phyloP scores from a whole-genome alignment of 2,888 invertebrate species.

The Drosophila eohydei region DNA sequence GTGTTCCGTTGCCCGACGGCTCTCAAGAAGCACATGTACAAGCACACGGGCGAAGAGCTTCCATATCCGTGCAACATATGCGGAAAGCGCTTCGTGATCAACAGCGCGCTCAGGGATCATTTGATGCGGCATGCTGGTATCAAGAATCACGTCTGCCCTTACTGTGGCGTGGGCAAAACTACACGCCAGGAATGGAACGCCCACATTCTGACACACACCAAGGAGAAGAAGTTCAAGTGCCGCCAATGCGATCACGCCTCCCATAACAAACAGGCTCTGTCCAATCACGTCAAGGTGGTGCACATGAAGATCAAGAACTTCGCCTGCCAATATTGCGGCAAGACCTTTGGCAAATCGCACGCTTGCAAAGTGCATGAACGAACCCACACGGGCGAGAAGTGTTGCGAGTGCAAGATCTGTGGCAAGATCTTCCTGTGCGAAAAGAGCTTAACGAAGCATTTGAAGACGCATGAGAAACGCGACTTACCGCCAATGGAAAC shows the following conservation, averaged over 20 bases:
- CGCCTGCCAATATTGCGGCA: conserved; percentile 82
- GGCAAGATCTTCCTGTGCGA: conserved; percentile 83
- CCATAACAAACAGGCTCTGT: conserved; percentile 81
- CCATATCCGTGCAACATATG: conserved; percentile 83
- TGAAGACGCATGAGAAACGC: conserved; percentile 82
- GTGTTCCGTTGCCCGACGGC: conserved; percentile 83
- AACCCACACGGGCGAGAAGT: conserved; percentile 82
- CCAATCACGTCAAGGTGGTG: conserved; percentile 82
- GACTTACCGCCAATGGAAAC: conserved; percentile 71
- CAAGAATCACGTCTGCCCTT: conserved; percentile 83
- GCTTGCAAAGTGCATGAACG: conserved; percentile 83
- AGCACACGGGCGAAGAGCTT: conserved; percentile 82
- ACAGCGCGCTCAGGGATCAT: conserved; percentile 83
- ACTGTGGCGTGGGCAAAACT: conserved; percentile 83
- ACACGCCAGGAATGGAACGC: conserved; percentile 83
- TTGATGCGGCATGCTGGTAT: conserved; percentile 84
- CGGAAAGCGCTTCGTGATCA: conserved; percentile 83
- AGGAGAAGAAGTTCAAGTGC: conserved; percentile 83
- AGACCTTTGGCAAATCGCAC: conserved; percentile 82
- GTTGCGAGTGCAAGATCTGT: conserved; percentile 82
- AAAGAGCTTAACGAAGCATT: conserved; percentile 81
- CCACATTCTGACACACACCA: conserved; percentile 82
- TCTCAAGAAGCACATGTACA: conserved; percentile 83
- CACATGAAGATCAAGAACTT: conserved; percentile 83
- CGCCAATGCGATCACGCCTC: conserved; percentile 82